These are phyloP conservation scores for Amaurobius ferox DNA, from an alignment of 2,888 invertebrate species.

Conservation along the genomic window DNA sequence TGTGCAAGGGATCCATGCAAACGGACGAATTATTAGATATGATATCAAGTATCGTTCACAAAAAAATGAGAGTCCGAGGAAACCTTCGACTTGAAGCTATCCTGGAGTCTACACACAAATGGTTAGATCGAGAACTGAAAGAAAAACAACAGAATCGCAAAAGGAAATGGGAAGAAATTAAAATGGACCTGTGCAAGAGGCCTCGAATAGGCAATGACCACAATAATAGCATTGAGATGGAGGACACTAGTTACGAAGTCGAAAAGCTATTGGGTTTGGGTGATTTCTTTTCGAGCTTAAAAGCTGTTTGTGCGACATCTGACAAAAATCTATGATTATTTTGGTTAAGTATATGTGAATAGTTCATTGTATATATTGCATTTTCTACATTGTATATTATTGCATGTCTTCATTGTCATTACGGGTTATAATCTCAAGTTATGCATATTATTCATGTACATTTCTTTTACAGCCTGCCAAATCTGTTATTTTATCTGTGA, in stretches of 20 bases:
- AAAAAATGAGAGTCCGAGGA: constrained; percentile 37
- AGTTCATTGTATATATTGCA: not conserved
- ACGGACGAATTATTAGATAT: constrained; percentile 60
- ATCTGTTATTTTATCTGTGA: constrained; percentile 43
- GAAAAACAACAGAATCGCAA: constrained; percentile 64
- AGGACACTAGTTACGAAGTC: constrained; percentile 33
- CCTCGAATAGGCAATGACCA: not conserved
- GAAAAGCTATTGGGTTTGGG: constrained; percentile 42
- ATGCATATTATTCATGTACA: constrained; percentile 34
- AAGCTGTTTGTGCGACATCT: constrained; percentile 32
- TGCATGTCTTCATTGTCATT: not conserved
- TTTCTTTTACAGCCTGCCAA: constrained; percentile 54
- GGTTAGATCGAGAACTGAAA: constrained; percentile 44
- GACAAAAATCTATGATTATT: constrained; percentile 21
- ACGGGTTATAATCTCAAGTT: not conserved
- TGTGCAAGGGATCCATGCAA: constrained; percentile 50
- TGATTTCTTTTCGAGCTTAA: constrained; percentile 58
- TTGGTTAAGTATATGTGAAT: constrained; percentile 8
- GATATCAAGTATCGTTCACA: constrained; percentile 46
- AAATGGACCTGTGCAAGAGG: constrained; percentile 34
- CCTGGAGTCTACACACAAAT: constrained; percentile 48
- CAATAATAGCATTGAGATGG: constrained; percentile 45
- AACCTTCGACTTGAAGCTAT: constrained; percentile 57
- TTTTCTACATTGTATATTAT: not conserved
- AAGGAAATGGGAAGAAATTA: constrained; percentile 65